A percentile compares a stretch with the other conserved stretches of the same genome.
These are phyloP conservation scores for Pomatostomus ruficeps DNA, from an alignment of 2,113 vertebrate genomes.

Conservation along the genomic window DNA sequence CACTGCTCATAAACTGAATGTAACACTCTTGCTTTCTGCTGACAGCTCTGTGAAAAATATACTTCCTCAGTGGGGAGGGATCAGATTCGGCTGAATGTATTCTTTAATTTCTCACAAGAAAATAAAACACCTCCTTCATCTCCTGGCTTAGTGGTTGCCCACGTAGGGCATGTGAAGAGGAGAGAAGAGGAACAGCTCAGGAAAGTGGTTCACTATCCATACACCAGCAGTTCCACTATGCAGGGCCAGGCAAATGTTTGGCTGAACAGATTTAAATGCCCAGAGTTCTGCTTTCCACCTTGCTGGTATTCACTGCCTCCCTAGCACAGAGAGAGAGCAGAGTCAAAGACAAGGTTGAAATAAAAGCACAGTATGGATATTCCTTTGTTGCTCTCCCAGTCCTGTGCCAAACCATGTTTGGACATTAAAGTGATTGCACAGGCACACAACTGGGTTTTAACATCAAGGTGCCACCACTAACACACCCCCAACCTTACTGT, in stretches of 20 bases:
- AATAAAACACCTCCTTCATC: neutral
- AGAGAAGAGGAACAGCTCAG: neutral
- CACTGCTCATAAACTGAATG: neutral
- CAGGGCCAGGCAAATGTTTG: neutral
- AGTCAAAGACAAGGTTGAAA: too few relatives aligned
- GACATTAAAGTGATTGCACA: neutral
- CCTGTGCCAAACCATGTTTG: neutral
- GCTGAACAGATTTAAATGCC: neutral
- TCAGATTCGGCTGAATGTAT: neutral
- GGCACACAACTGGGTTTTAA: neutral
- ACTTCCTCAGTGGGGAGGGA: neutral
- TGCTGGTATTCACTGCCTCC: neutral
- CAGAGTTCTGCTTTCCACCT: neutral
- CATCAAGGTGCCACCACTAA: neutral
- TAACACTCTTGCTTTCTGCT: slow-evolving; percentile 4
- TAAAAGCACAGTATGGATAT: too few relatives aligned
- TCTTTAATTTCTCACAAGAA: neutral
- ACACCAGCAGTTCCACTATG: rapidly evolving
- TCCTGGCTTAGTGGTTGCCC: neutral
- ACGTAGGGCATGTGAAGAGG: rapidly evolving
- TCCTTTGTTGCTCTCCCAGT: too few relatives aligned
- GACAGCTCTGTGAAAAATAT: neutral
- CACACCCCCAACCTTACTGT: rapidly evolving
- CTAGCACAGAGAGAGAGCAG: neutral
- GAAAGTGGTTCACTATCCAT: rapidly evolving